Evolutionary conservation across 2,888 invertebrate genomes (phyloP), one percentile per base, ranked within the genome.

Genomic region (Cephus rjabovi): DNA sequence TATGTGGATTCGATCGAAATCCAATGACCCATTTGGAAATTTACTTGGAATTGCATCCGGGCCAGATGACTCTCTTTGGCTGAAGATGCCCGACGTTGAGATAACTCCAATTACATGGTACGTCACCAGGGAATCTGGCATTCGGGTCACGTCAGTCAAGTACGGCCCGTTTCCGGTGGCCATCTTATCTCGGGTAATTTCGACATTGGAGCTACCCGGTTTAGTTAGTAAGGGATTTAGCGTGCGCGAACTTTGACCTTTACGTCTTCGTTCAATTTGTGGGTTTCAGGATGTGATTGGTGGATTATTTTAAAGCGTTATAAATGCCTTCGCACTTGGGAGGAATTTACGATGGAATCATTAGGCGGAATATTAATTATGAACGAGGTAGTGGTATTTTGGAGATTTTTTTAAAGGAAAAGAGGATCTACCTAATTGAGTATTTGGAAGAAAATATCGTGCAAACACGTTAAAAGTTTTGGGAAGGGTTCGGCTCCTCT

Each of bases 111-210:
- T 87, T 87, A 87, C 86, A 83, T 81, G 83, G 82, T 79, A 85
- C 83, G 87, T 87, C 87, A 87, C 83, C 82, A 76, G 80, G 76
- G 80, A 82, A 78, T 78, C 80, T 76, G 79, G 83, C 82, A 87
- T 86, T 82, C 85, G 81, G 87, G 86, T 87, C 87, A 86, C 84
- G 87, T 86, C 87, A 86, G 84, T 87, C 85, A 86, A 86, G 79
- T 75, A 82, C 80, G 80, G 83, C 78, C 79, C 81, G 78, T 77
- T 79, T 81, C 81, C 74, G 79, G 82, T 79, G 80, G 79, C 80
- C 77, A 74, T 78, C 76, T 75, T 75, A 37, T 76, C 79, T 80
- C 77, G 75, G 80, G 77, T 79, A 79, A 79, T 82, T 79, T 77
- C 75, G n/a, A 76, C 75, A 79, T 81, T 75, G 81, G 78, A 71